These are phyloP conservation scores for Orientallactaga bullata DNA, from an alignment of 2,113 vertebrate species.

Conservation along the genomic window DNA sequence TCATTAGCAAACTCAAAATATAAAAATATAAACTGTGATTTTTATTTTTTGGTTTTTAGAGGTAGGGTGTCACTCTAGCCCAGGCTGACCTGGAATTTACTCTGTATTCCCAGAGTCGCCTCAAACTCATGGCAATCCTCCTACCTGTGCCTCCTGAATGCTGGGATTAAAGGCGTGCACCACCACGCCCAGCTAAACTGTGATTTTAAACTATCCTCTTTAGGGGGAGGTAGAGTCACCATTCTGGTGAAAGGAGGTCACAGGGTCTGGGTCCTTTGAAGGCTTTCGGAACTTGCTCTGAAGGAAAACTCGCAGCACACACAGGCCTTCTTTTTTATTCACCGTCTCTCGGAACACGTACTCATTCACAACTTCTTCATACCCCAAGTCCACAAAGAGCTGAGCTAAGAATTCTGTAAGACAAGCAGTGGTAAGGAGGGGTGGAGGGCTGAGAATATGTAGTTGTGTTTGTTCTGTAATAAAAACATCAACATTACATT, in stretches of 20 bases:
- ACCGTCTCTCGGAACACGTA: conserved; percentile 96
- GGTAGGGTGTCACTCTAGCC: no score
- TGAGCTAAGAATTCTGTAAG: conserved; percentile 91
- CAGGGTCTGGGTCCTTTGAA: conserved; percentile 42
- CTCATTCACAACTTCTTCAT: conserved; percentile 89
- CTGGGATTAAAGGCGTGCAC: no score
- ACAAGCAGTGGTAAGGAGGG: conserved; percentile 53
- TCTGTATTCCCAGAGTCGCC: no score
- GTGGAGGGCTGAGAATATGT: no score
- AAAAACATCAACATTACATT: background rate
- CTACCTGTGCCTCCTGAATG: no score
- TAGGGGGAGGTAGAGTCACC: background rate
- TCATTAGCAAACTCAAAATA: conserved; percentile 28
- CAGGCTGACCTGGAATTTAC: no score
- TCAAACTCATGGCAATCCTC: no score
- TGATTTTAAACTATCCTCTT: background rate
- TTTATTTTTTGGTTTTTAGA: no score
- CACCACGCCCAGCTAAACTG: no score
- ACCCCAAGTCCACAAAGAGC: conserved; percentile 90
- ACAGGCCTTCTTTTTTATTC: conserved; percentile 96
- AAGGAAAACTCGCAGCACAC: conserved; percentile 95
- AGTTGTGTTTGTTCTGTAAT: background rate
- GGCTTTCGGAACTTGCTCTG: conserved; percentile 96
- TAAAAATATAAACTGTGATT: conserved; percentile 45
- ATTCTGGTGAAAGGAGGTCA: background rate